Evolutionary conservation across 2,888 invertebrate genomes (phyloP), one percentile per base, ranked within the genome.

Genomic region (Watsonalla binaria): DNA sequence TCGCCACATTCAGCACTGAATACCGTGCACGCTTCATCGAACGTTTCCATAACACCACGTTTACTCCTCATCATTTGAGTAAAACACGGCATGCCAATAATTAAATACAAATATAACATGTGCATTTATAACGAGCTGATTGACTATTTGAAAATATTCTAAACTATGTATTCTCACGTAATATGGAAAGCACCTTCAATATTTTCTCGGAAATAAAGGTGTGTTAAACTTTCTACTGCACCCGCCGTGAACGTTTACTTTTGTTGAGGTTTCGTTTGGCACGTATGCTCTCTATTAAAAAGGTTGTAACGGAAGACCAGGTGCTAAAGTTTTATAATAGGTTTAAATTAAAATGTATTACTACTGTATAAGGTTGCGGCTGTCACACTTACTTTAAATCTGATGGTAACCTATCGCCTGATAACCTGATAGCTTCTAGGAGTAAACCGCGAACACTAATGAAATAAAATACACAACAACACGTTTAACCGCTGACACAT

Each of bases 11-110:
- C 67, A 57, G 58, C 60, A 68, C 72, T 74, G 72, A 68, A 72
- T 68, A 58, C 42, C 62, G 65, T 70, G 74, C 80, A 74, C 76
- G 79, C 70, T 72, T 65, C 66, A 60, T 66, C 58, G 72, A 63
- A 60, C 64, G 82, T 82, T 81, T 82, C 76, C 84, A 80, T 69
- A 42, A 42, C 42, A 11, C 6, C 9, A 24, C 24, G 24, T 24
- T 24, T 24, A n/a, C 24, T 24, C 24, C 24, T 24, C 24, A 24
- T 24, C 24, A 4, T 4, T 55, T 54, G 54, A 46, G 34, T 34
- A 61, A 61, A 61, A 53, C 46, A 61, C 60, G 56, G 50, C 11
- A 47, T 24, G 47, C 34, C 6, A 14, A 24, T 24, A 46, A 46
- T 13, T 46, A 14, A 46, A 46, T 13, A 46, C 13, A 14, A 46